Conservation (phyloP, 2,797 vertebrate species). For the Enteromius fasciolatus region DNA sequence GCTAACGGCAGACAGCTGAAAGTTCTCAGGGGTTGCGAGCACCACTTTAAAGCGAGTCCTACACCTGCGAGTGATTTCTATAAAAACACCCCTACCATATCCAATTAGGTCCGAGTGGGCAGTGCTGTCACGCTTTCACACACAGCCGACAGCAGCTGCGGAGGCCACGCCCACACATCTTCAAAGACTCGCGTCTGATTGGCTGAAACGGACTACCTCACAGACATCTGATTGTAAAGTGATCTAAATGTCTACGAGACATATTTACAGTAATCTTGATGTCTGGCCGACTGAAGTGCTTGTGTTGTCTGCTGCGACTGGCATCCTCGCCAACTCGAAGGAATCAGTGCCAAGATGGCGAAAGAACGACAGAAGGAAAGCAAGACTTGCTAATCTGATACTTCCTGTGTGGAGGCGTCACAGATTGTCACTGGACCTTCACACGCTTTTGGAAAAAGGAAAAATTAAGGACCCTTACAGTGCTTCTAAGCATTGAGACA, state of each 20-base stretch:
- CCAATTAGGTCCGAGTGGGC: conserved; percentile 62
- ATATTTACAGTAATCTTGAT: conserved; percentile 13
- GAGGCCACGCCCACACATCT: conserved; percentile 27
- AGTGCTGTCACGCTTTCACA: conserved; percentile 52
- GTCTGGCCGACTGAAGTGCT: conserved; percentile 42
- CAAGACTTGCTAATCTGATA: conserved; percentile 31
- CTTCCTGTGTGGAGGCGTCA: conserved; percentile 42
- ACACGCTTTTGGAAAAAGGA: background rate
- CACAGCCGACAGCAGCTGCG: conserved; percentile 52
- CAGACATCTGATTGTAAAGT: conserved; percentile 26
- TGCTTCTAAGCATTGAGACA: background rate
- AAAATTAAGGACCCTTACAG: background rate
- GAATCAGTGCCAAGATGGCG: conserved; percentile 1
- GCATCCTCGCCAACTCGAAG: conserved; percentile 17
- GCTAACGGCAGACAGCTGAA: conserved; percentile 53
- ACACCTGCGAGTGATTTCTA: conserved; percentile 66
- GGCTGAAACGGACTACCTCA: background rate
- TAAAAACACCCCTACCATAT: conserved; percentile 63
- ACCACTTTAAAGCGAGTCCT: conserved; percentile 54
- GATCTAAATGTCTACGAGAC: conserved; percentile 38
- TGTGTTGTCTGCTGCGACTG: conserved; percentile 34
- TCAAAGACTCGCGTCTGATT: conserved; percentile 34
- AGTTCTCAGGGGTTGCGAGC: conserved; percentile 55
- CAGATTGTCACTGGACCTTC: conserved; percentile 27
- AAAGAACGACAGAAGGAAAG: background rate